Base-by-base conservation (phyloP, 2,888 invertebrate species). In the Dascillus cervinus region DNA sequence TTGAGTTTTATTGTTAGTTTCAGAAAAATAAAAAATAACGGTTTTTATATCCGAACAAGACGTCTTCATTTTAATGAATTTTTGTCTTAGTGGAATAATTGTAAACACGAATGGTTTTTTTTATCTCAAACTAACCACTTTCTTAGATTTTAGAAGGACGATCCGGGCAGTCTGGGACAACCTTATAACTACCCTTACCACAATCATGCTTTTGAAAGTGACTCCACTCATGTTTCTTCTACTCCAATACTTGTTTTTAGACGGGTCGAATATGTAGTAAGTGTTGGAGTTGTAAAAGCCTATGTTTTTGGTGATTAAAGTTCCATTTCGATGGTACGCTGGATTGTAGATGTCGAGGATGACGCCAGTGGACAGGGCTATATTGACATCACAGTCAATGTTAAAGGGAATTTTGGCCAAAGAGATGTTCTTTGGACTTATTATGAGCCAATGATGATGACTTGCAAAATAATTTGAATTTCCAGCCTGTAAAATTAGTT, bases 201-300 rank as follows among this genome's bases (percentile, higher is more conserved):
- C 75, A 22, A 75, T 61, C 37, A 71, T 67, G 29, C 70, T 67
- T 48, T 69, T 73, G 23, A 79, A 62, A 24, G 57, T 58, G 3
- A 76, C 68, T 4, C 74, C 73, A 24, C 66, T 65, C 63, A 79
- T 65, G 55, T 77, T 62, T 41, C 61, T 65, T 37, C 75, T 59
- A 45, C 33, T 47, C 62, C 50, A 53, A 59, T 29, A 34, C 12
- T 24, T 29, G 21, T 34, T 28, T 13, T 11, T 24, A 3, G 11
- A 11, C 2, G 11, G 4, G 4, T 19, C 14, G 4, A 5, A 9
- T 2, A 20, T 15, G 25, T 28, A 24, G 6, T 25, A 28, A 13
- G 24, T 19, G 1, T 13, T 38, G 13, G 52, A 56, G 65, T 70
- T 27, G 10, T 29, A 76, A 43, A 49, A 54, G 13, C 78, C 78